Conservation (phyloP, 1,140 invertebrate genomes). For the Drosophila azteca region DNA sequence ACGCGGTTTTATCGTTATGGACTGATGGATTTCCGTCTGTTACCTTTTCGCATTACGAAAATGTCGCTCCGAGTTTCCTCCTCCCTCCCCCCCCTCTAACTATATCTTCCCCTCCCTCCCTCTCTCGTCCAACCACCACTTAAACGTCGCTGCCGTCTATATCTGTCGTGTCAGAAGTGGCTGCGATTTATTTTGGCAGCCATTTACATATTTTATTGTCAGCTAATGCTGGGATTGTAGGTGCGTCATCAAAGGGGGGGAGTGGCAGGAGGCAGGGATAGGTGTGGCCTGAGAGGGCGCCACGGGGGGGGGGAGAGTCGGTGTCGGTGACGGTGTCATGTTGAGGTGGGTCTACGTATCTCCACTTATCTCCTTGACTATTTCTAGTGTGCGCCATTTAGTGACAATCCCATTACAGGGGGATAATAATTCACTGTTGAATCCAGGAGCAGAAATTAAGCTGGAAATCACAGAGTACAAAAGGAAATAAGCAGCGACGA, state of each 20-base stretch:
- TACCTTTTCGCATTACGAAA: slow-evolving; percentile 76
- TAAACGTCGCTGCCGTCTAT: background rate
- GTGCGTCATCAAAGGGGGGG: slow-evolving; percentile 1
- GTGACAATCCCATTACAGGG: no score
- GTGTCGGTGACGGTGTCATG: background rate
- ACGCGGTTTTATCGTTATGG: slow-evolving; percentile 44
- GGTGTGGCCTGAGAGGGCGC: no score
- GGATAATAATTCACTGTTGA: no score
- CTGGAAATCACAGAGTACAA: no score
- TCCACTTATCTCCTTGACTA: background rate
- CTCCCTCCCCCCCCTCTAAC: background rate
- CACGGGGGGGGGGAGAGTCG: background rate
- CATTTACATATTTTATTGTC: slow-evolving; percentile 80
- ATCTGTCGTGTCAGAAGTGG: slow-evolving; percentile 58
- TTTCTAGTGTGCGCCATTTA: no score
- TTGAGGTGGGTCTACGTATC: background rate
- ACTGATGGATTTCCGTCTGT: slow-evolving; percentile 72
- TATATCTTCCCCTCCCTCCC: background rate
- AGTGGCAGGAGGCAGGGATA: no score
- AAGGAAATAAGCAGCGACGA: no score
- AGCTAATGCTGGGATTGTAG: slow-evolving; percentile 56
- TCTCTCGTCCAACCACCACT: background rate
- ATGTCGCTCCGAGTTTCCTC: slow-evolving; percentile 53
- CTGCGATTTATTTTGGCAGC: slow-evolving; percentile 72
- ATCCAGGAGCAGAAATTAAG: no score